phyloP scores from a whole-genome alignment of 2,113 vertebrate genomes.

The Carlito syrichta region DNA sequence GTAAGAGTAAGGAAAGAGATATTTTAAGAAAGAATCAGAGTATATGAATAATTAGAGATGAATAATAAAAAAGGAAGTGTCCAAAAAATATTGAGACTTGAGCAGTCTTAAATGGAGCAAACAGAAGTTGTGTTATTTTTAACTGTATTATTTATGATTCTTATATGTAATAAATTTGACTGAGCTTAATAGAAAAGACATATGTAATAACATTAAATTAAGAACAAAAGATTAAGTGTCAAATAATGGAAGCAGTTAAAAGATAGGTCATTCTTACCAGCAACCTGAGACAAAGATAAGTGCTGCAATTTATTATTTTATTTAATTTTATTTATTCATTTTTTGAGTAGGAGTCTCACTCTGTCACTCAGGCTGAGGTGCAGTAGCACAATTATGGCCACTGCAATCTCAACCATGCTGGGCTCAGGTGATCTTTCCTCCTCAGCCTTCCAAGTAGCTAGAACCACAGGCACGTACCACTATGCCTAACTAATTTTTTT shows the following conservation, averaged over 20 bases:
- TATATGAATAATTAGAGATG: background rate
- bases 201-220: constrained; percentile 21
- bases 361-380: no score
- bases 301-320: no score
- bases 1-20: background rate
- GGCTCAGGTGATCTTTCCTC: no score
- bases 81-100: background rate
- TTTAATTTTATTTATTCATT: no score
- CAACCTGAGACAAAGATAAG: background rate
- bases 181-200: constrained; percentile 39
- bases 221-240: background rate
- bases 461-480: no score
- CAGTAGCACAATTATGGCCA: no score
- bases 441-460: no score
- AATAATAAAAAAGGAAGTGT: background rate
- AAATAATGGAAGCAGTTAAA: background rate
- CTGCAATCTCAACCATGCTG: no score
- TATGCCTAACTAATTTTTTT: no score
- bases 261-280: background rate
- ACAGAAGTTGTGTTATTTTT: background rate
- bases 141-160: background rate
- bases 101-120: background rate
- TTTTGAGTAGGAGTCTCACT: no score
- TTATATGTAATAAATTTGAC: constrained; percentile 26
- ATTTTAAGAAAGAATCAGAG: background rate